Evolutionary conservation across 1,140 invertebrate genomes (phyloP), one percentile per base, ranked within the genome.

Genomic region (Megalopta genalis): DNA sequence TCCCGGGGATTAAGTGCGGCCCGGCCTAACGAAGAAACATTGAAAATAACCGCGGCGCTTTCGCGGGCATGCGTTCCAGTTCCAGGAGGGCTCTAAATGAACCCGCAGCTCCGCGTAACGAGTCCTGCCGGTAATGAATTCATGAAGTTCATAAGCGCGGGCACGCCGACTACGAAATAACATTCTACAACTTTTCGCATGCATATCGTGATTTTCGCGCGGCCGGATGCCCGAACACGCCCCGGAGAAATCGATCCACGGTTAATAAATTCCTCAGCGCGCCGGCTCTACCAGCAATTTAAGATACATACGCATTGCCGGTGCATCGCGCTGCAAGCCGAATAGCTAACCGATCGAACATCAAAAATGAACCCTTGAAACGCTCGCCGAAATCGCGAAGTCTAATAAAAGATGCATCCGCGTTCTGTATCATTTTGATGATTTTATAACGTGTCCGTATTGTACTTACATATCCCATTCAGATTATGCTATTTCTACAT

Each of bases 41-140:
- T 65, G 69, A 78, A 72, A 72, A 57, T 78, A 78, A 64, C 37
- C 69, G 39, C 60, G 68, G n/a, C 39, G 57, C 54, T 25, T 49
- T 76, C 59, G 32, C 46, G 37, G 46, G 68, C 59, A 77, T 64
- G 68, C 76, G 76, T 77, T 57, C 76, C 69, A 72, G 39, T 73
- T 79, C 52, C 71, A 74, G 52, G 25, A 81, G 60, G 67, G 60
- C 68, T 72, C 68, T 65, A 83, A 86, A 86, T 66, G 76, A 82
- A 81, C 64, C 71, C 62, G 70, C 46, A 59, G 60, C 54, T 52
- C 37, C 82, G 59, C 82, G 74, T 81, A 81, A 81, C 82, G 73
- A 84, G 67, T 67, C 60, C 42, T 9, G 54, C 37, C 59, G 76
- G 54, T 86, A 80, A 86, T 86, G 72, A 86, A 86, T 86, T 86